A percentile compares a stretch with the other conserved stretches of the same genome.
Conservation (phyloP, 2,888 invertebrate genomes). For the Selenia dentaria region DNA sequence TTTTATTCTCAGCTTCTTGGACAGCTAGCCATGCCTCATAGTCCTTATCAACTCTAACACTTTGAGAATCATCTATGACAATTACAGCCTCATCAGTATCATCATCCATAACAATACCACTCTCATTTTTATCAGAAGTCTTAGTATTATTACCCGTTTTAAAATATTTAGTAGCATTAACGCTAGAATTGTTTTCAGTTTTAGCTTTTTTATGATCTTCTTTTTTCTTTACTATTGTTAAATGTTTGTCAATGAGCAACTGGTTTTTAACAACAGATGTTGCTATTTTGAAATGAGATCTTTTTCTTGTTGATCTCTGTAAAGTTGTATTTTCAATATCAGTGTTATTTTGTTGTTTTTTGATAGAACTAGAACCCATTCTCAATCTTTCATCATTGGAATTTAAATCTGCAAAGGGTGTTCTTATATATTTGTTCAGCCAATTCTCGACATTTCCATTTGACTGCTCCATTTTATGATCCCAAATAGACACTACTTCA, state of each 20-base stretch:
- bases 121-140: slow-evolving; percentile 50
- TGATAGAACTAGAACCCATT: slow-evolving; percentile 7
- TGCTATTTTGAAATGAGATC: slow-evolving; percentile 36
- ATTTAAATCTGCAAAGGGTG: slow-evolving; percentile 64
- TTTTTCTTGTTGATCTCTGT: slow-evolving; percentile 33
- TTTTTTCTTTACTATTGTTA: slow-evolving; percentile 16
- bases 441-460: slow-evolving; percentile 62
- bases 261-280: slow-evolving; percentile 23
- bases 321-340: slow-evolving; percentile 22
- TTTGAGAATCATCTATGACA: slow-evolving; percentile 60
- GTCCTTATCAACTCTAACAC: slow-evolving; percentile 61
- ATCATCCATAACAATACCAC: slow-evolving; percentile 62
- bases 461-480: slow-evolving; percentile 57
- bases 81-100: slow-evolving; percentile 52
- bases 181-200: slow-evolving; percentile 4
- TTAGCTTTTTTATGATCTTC: slow-evolving; percentile 20
- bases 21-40: slow-evolving; percentile 61
- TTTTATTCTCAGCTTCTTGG: slow-evolving; percentile 49
- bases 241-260: slow-evolving; percentile 6
- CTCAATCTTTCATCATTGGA: slow-evolving; percentile 44
- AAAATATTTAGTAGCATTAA: slow-evolving; percentile 5
- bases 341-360: slow-evolving; percentile 14
- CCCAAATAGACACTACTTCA: slow-evolving; percentile 43
- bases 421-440: slow-evolving; percentile 60
- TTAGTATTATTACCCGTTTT: slow-evolving; percentile 5